Base-by-base conservation (phyloP, 2,888 invertebrate genomes). In the Eledona agricola region DNA sequence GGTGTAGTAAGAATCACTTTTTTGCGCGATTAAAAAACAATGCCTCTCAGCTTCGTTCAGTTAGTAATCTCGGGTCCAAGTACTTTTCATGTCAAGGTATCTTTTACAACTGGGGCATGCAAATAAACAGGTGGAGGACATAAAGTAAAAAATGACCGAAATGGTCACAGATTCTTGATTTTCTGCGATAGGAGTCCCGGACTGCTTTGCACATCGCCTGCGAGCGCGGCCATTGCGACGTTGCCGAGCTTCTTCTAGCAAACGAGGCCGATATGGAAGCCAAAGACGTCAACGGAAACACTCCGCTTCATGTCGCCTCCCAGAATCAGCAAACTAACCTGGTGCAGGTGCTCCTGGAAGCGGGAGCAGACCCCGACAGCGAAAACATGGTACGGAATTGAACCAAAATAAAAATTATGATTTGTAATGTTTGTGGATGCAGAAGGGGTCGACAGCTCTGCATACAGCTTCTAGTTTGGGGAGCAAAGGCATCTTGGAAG, bases 231-330 rank as follows among this genome's bases (percentile, higher is more conserved):
- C 86, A 88, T 70, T 77, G 78, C 34, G 78, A 81, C 16, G 83
- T 85, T 1, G 82, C 83, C 46, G 79, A 82, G 37, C 78, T 82
- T 61, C 77, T 84, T 10, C 69, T 84, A 43, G 73, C 75, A 9
- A 76, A 79, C 52, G 84, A 84, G 5, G 87, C 87, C 1, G 81
- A 85, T 51, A 81, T 85, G 62, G 87, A 89, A 66, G 84, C 85
- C 16, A 80, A 82, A 53, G 90, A 90, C 70, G 80, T 81, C 63
- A 84, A 85, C 7, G 90, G 89, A 6, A 85, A 81, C 63, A 87
- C 88, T 2, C 87, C 90, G 0, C 79, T 92, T 15, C 90, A 91
- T 69, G 80, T 88, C 37, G 89, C 90, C 0, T 86, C 89, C 0
- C 86, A 88, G 60, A 85, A 87, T 66, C 84, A 89, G 59, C 87